Evolutionary conservation across 2,797 vertebrate species (phyloP).

Genomic region (Pachyuromys duprasi): DNA sequence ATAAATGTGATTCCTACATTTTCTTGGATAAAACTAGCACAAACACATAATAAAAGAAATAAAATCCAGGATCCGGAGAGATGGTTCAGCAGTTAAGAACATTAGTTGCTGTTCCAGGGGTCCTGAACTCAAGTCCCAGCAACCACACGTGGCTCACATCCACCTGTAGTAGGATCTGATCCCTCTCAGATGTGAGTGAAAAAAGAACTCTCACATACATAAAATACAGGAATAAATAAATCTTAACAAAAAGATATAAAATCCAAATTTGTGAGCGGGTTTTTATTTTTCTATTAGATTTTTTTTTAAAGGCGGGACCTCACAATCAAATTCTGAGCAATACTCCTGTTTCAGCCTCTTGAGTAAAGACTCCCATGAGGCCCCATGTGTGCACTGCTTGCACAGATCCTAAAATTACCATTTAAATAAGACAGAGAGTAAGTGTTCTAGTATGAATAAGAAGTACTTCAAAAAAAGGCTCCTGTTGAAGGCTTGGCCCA

Average conservation of each 20-base stretch:
- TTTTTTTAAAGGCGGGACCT: not conserved
- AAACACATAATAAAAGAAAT: not conserved
- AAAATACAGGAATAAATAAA: not conserved
- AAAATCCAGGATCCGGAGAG: not conserved
- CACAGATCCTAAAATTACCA: slow-evolving; percentile 44
- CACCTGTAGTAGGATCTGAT: not conserved
- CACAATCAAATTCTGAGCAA: not conserved
- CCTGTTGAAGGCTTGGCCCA: not conserved
- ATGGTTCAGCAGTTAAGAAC: not conserved
- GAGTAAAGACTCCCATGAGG: not conserved
- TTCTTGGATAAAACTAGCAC: not conserved
- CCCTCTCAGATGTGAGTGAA: not conserved
- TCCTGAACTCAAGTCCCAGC: not conserved
- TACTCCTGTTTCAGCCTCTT: not conserved
- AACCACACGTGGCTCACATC: not conserved
- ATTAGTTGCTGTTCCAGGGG: too few relatives aligned
- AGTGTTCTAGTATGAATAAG: not conserved
- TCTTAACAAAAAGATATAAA: not conserved
- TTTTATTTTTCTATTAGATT: not conserved
- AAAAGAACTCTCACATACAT: not conserved
- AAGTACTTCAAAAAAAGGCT: not conserved
- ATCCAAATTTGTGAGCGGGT: not conserved
- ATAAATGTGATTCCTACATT: not conserved
- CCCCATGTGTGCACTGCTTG: not conserved
- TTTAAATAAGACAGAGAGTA: not conserved